Conservation (phyloP, 2,797 vertebrate species). For the Channa striata region DNA sequence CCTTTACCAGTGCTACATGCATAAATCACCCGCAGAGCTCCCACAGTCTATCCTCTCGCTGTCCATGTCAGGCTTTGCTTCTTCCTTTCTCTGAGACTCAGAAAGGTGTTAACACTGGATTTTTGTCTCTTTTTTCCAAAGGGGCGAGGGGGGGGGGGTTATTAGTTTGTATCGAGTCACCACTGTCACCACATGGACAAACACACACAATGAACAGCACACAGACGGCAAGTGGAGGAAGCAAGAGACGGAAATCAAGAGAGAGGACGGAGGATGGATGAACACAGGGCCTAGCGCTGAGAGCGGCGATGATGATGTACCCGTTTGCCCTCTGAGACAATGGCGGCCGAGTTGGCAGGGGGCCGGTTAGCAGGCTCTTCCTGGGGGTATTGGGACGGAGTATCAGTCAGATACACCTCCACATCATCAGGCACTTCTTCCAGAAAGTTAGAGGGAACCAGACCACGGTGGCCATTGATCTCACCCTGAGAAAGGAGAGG, state of each 20-base stretch:
- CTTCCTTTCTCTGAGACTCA: slow-evolving; percentile 85
- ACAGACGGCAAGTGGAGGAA: slow-evolving; percentile 83
- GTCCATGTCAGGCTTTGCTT: slow-evolving; percentile 85
- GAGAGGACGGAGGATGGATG: slow-evolving; percentile 84
- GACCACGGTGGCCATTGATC: slow-evolving; percentile 94
- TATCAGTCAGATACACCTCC: slow-evolving; percentile 96
- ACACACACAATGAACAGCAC: slow-evolving; percentile 85
- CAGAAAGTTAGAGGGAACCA: slow-evolving; percentile 98
- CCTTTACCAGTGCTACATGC: slow-evolving; percentile 77
- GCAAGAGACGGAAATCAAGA: slow-evolving; percentile 83
- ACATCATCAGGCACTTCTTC: slow-evolving; percentile 99
- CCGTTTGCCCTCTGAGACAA: slow-evolving; percentile 91
- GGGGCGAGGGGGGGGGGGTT: slow-evolving; percentile 33
- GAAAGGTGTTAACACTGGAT: slow-evolving; percentile 79
- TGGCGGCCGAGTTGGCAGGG: slow-evolving; percentile 58
- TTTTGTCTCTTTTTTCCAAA: slow-evolving; percentile 64
- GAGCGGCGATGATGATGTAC: slow-evolving; percentile 88
- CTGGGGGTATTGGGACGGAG: slow-evolving; percentile 85
- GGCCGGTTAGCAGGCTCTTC: slow-evolving; percentile 80
- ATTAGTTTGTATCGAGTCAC: slow-evolving; percentile 80
- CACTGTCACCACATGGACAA: slow-evolving; percentile 85
- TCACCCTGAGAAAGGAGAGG: slow-evolving; percentile 85
- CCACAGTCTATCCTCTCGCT: slow-evolving; percentile 77
- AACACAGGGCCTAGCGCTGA: slow-evolving; percentile 84
- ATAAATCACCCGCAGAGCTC: slow-evolving; percentile 67